Conservation (phyloP, 2,113 vertebrate species). For the Brienomyrus brachyistius region DNA sequence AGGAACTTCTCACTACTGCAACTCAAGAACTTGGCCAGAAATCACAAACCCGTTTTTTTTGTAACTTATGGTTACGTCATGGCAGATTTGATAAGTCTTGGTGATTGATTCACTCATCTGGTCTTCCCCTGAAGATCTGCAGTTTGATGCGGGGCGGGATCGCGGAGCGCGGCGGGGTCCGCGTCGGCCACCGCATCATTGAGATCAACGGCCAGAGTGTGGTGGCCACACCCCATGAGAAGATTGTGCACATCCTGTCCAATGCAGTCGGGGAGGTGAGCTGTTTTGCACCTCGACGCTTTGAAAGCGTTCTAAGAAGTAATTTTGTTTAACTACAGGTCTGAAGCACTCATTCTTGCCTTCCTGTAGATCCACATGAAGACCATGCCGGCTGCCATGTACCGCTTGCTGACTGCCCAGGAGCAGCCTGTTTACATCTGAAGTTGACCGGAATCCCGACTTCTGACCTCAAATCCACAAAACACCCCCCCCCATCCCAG, state of each 20-base stretch:
- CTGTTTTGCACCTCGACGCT: not conserved
- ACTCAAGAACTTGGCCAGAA: not conserved
- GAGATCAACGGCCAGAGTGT: slow-evolving; percentile 96
- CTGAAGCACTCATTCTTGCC: slow-evolving; percentile 15
- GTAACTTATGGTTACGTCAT: not conserved
- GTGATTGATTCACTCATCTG: not conserved
- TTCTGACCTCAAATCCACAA: not conserved
- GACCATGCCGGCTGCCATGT: slow-evolving; percentile 95
- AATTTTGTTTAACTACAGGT: not conserved
- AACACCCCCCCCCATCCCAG: not conserved
- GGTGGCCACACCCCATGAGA: slow-evolving; percentile 91
- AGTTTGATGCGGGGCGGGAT: slow-evolving; percentile 97
- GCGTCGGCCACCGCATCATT: slow-evolving; percentile 95
- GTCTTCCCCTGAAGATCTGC: slow-evolving; percentile 70
- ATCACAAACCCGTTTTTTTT: not conserved
- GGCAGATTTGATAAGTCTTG: not conserved
- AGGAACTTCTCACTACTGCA: not conserved
- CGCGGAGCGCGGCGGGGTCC: slow-evolving; percentile 86
- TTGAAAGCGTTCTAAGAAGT: too few relatives aligned
- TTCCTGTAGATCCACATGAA: slow-evolving; percentile 87
- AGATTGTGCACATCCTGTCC: slow-evolving; percentile 92
- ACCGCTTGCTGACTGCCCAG: slow-evolving; percentile 90
- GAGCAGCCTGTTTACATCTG: slow-evolving; percentile 94
- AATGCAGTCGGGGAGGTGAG: slow-evolving; percentile 92
- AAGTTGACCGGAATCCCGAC: slow-evolving; percentile 18